A percentile compares a stretch with the other conserved stretches of the same genome.
Conservation (phyloP, 2,113 vertebrate species). For the Pogonocichla stellata region DNA sequence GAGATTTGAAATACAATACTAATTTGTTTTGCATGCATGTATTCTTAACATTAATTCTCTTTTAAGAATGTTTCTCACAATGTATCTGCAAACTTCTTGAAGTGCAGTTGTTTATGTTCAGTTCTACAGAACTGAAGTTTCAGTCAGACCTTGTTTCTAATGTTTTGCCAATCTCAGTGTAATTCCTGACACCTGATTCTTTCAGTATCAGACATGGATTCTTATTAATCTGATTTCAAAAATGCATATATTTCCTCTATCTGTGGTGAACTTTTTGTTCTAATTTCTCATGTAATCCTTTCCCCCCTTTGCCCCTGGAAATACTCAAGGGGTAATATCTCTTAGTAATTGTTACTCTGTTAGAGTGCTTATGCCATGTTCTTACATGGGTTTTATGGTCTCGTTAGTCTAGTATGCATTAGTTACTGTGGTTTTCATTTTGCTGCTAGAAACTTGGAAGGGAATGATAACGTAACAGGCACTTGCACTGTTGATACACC, state of each 20-base stretch:
- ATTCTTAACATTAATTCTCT: not conserved
- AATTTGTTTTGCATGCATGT: not conserved
- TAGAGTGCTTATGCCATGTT: not conserved
- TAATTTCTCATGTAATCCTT: not conserved
- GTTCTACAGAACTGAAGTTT: not conserved
- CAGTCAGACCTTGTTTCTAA: not conserved
- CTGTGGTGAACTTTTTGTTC: not conserved
- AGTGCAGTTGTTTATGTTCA: not conserved
- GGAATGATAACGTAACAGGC: not conserved
- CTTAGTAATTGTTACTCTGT: not conserved
- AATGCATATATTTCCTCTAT: not conserved
- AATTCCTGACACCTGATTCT: not conserved
- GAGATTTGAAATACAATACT: not conserved
- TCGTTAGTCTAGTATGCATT: not conserved
- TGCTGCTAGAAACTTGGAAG: not conserved
- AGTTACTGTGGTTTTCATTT: not conserved
- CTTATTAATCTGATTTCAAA: not conserved
- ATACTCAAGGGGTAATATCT: not conserved
- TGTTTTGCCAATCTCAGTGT: not conserved
- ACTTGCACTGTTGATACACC: not conserved
- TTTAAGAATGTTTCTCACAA: not conserved
- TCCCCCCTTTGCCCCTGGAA: not conserved
- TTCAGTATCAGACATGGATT: not conserved
- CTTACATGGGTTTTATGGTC: not conserved
- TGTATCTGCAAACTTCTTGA: not conserved